These are phyloP conservation scores for Hirudinaria manillensis DNA, from an alignment of 2,888 invertebrate genomes.

Conservation along the genomic window DNA sequence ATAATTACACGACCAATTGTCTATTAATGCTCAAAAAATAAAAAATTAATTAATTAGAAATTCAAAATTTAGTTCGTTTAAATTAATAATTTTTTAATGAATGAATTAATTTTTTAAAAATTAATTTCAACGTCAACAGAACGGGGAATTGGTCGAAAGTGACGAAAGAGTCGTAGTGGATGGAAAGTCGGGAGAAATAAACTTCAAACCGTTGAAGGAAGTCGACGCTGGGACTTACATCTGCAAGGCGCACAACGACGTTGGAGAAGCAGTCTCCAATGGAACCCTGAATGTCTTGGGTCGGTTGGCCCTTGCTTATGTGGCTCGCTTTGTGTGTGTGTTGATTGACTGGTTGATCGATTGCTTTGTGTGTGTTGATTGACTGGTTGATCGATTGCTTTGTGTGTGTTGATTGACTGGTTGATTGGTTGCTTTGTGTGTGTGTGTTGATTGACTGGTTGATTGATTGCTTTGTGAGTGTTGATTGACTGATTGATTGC, in stretches of 20 bases:
- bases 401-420: not conserved
- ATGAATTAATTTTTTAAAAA: too few species aligned
- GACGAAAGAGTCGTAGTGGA: slow-evolving; percentile 34
- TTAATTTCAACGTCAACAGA: not conserved
- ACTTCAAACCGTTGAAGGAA: slow-evolving; percentile 33
- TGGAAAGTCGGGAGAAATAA: slow-evolving; percentile 27
- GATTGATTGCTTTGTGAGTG: too few species aligned
- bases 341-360: too few species aligned
- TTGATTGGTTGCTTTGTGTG: too few species aligned
- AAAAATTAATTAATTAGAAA: too few species aligned
- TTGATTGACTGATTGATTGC: too few species aligned
- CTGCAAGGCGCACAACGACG: slow-evolving; percentile 35
- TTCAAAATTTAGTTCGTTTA: too few species aligned
- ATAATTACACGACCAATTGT: too few species aligned
- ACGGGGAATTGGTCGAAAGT: slow-evolving; percentile 2
- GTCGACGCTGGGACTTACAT: slow-evolving; percentile 35
- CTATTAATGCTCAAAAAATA: too few species aligned
- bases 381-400: too few species aligned
- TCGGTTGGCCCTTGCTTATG: slow-evolving; percentile 22
- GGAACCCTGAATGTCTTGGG: slow-evolving; percentile 36
- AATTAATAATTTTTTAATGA: too few species aligned
- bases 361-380: not conserved
- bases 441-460: too few species aligned
- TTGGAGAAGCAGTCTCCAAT: slow-evolving; percentile 17
- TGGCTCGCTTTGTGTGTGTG: not conserved